These are phyloP conservation scores for Camarhynchus parvulus DNA, from an alignment of 2,113 vertebrate species.

Conservation along the genomic window DNA sequence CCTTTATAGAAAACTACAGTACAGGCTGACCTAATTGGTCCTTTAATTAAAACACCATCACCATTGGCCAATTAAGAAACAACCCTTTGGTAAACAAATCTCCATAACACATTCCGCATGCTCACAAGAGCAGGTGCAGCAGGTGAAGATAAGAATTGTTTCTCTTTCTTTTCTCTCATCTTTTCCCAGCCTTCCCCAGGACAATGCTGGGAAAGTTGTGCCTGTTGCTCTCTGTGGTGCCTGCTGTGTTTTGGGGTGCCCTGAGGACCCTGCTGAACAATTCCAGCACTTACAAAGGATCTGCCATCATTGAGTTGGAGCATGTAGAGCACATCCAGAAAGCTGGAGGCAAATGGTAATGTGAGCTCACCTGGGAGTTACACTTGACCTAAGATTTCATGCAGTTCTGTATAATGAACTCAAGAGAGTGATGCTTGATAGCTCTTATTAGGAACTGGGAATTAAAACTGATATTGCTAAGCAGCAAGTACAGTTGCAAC, in stretches of 20 bases:
- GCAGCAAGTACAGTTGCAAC: conserved; percentile 5
- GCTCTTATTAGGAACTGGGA: conserved; percentile 29
- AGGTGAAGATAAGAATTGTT: not conserved
- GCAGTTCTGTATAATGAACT: conserved; percentile 8
- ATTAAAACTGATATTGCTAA: conserved; percentile 21
- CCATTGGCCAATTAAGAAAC: not conserved
- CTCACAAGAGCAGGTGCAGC: not conserved
- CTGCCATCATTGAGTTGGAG: not conserved
- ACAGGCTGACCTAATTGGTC: not conserved
- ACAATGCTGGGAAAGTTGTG: not conserved
- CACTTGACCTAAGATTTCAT: not conserved
- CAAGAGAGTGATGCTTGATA: conserved; percentile 12
- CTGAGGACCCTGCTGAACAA: not conserved
- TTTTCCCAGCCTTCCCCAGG: not conserved
- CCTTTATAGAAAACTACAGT: not conserved
- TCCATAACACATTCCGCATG: no score
- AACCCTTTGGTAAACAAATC: not conserved
- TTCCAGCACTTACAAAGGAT: not conserved
- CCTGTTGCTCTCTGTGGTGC: not conserved
- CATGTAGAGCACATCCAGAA: not conserved
- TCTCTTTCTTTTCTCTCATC: not conserved
- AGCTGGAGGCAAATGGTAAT: not conserved
- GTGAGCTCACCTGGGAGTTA: not conserved
- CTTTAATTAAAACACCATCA: not conserved
- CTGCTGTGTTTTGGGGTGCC: conserved; percentile 8